Conservation (phyloP, 2,888 invertebrate species). For the Scaptomyza tumidula region DNA sequence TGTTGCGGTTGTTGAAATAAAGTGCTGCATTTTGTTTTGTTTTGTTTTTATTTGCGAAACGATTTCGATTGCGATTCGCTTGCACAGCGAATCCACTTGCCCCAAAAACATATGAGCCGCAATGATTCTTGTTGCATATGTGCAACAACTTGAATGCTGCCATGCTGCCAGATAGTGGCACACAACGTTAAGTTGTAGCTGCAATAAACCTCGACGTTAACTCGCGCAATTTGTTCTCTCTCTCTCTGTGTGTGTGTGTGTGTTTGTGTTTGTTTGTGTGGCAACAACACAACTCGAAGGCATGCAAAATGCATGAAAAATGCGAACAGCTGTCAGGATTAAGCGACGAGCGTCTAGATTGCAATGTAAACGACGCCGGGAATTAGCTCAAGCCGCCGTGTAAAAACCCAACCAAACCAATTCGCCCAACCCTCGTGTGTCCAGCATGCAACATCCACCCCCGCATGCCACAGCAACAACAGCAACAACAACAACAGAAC, state of each 20-base stretch:
- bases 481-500: too few relatives aligned
- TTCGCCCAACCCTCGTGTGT: conserved; percentile 29
- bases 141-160: conserved; percentile 68
- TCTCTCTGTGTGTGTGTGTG: too few relatives aligned
- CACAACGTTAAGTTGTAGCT: conserved; percentile 8
- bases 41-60: conserved; percentile 27
- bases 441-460: conserved; percentile 40
- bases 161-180: conserved; percentile 37
- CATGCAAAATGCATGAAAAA: conserved; percentile 68
- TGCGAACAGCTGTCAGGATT: conserved; percentile 73
- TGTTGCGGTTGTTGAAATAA: conserved; percentile 66
- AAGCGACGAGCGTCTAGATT: conserved; percentile 49
- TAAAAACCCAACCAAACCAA: conserved; percentile 7
- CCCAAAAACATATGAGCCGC: conserved; percentile 50
- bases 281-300: background rate
- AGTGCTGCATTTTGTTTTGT: conserved; percentile 65
- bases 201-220: conserved; percentile 30
- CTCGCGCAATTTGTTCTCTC: conserved; percentile 55
- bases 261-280: background rate
- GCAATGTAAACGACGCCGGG: conserved; percentile 65
- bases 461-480: conserved; percentile 29
- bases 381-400: conserved; percentile 48
- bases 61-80: conserved; percentile 15
- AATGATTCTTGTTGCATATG: conserved; percentile 62
- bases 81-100: background rate